These are phyloP conservation scores for Danio kyathit DNA, from an alignment of 2,797 vertebrate genomes.

Conservation along the genomic window DNA sequence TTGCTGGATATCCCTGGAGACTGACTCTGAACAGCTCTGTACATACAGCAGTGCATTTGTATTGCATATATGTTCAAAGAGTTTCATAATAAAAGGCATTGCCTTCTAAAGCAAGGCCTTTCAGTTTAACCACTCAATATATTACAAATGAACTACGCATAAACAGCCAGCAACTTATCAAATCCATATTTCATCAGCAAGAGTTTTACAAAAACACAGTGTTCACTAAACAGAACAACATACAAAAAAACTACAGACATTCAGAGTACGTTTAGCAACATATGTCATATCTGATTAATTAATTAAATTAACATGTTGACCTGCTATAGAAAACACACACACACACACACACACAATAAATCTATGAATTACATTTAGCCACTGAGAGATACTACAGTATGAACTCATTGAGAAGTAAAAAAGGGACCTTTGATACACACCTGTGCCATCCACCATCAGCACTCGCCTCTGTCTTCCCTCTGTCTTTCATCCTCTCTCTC, in stretches of 20 bases:
- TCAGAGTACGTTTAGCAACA: background rate
- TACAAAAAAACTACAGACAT: background rate
- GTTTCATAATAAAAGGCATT: background rate
- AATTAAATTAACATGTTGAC: background rate
- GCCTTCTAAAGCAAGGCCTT: background rate
- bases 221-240: constrained; percentile 4
- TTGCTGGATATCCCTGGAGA: background rate
- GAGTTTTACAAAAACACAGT: background rate
- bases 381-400: constrained; percentile 27
- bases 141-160: background rate
- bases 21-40: background rate
- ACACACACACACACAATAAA: background rate
- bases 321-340: background rate
- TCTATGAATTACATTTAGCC: constrained; percentile 53
- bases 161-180: background rate
- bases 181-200: background rate
- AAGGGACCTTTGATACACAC: constrained; percentile 73
- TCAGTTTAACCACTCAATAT: background rate
- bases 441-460: constrained; percentile 69
- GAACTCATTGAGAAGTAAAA: constrained; percentile 53
- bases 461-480: constrained; percentile 52
- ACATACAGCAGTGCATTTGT: background rate
- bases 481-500: constrained; percentile 46
- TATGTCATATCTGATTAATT: background rate
- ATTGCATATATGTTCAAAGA: background rate